Base-by-base conservation (phyloP, 2,888 invertebrate genomes). In the Linyphia triangularis region DNA sequence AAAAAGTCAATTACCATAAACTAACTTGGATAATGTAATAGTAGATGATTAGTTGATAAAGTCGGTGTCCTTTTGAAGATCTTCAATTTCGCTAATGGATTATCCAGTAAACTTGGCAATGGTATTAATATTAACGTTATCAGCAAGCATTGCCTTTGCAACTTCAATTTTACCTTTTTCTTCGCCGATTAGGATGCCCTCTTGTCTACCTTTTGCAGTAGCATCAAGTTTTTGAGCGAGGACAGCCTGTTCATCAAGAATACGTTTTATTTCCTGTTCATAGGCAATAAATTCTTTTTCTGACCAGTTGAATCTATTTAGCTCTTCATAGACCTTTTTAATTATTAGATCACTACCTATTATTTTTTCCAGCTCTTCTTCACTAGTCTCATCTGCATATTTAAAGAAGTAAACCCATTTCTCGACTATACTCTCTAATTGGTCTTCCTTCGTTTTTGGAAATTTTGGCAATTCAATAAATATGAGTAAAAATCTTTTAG, bases 391-490 rank as follows among this genome's bases (percentile, higher is more conserved):
- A 79, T 37, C 33, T 79, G 81, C 81, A 40, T 79, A 69, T 67
- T 79, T 79, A 67, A 78, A 78, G 7, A 78, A 78, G n/a, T 65
- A 78, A 0, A 0, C 1, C 75, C 75, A 75, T 5, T 57, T 51
- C 13, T 75, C 75, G n/a, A 75, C 19, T 75, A 61, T 75, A 75
- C 22, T 75, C 22, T 0, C 0, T 1, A 75, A 7, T 59, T 75
- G 75, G 22, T 75, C 75, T 19, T 57, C 75, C 51, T 75, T 75
- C 0, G 51, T 75, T 59, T 75, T 75, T 57, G 75, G 6, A 75
- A 75, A 75, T n/a, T 75, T 75, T n/a, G 75, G 59, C 19, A 75
- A n/a, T 22, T 75, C 75, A n/a, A 75, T 75, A n/a, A 75, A 75
- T 6, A 30, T n/a, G 22, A 75, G 0, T 59, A 5, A 59, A 75